Conservation (phyloP, 23 tunicate species). For the Phallusia fumigata region DNA sequence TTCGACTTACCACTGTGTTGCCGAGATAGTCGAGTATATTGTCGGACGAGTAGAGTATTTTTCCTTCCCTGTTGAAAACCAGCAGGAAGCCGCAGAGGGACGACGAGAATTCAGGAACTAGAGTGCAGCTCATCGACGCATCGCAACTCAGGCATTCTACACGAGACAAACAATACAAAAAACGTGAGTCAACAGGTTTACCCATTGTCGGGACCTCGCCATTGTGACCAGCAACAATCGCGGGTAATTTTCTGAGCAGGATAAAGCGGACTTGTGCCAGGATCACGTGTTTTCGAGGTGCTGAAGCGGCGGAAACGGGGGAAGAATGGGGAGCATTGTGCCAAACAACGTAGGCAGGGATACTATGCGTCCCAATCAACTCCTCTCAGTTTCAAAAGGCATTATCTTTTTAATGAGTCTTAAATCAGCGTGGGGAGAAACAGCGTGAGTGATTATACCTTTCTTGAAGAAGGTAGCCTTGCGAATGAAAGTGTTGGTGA, state of each 20-base stretch:
- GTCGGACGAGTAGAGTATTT: constrained; percentile 82
- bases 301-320: too few relatives aligned
- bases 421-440: constrained; percentile 35
- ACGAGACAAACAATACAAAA: background rate
- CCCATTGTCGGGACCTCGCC: too few relatives aligned
- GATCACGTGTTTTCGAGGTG: too few relatives aligned
- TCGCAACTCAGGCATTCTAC: constrained; percentile 82
- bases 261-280: too few relatives aligned
- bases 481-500: constrained; percentile 96
- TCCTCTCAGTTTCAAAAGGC: too few relatives aligned
- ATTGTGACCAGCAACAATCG: too few relatives aligned
- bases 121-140: constrained; percentile 49
- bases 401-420: constrained; percentile 22
- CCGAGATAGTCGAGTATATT: constrained; percentile 95
- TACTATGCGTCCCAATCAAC: too few relatives aligned
- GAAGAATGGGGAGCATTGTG: too few relatives aligned
- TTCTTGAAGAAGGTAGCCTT: constrained; percentile 96
- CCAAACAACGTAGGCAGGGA: too few relatives aligned
- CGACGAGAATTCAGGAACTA: constrained; percentile 83
- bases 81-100: constrained; percentile 86
- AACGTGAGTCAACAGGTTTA: too few relatives aligned
- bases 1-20: constrained; percentile 92
- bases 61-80: constrained; percentile 91
- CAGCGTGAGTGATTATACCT: constrained; percentile 34
- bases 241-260: too few relatives aligned